These are phyloP conservation scores for Sericinus montela DNA, from an alignment of 2,888 invertebrate genomes.

Conservation along the genomic window DNA sequence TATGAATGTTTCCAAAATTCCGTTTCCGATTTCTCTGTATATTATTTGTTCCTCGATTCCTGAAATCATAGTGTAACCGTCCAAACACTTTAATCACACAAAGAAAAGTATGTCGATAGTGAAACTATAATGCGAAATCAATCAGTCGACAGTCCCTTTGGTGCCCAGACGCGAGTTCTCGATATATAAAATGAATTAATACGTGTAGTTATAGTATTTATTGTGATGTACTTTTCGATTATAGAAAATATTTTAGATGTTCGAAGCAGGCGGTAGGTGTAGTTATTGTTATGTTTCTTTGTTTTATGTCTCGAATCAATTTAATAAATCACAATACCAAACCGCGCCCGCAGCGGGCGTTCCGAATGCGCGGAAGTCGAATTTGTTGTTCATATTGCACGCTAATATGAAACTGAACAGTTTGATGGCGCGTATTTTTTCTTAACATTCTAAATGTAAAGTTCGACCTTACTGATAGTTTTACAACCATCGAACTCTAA, in stretches of 20 bases:
- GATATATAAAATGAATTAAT: constrained; percentile 14
- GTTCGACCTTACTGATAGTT: constrained; percentile 57
- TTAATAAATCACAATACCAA: constrained; percentile 9
- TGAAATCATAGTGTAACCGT: constrained; percentile 8
- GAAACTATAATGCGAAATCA: not conserved
- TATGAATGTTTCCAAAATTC: too few species aligned
- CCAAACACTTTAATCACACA: not conserved
- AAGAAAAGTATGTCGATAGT: not conserved
- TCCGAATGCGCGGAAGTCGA: constrained; percentile 11
- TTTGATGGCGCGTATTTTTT: constrained; percentile 29
- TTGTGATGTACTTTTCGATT: constrained; percentile 67
- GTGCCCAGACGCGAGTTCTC: not conserved
- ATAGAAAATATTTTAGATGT: constrained; percentile 43
- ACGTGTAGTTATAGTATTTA: constrained; percentile 66
- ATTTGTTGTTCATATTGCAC: constrained; percentile 49
- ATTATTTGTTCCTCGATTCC: not conserved
- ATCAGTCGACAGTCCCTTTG: not conserved
- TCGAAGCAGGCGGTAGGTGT: constrained; percentile 41
- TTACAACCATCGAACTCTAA: constrained; percentile 44
- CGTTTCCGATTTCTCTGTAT: too few species aligned
- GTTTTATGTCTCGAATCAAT: constrained; percentile 31
- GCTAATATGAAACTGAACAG: constrained; percentile 45
- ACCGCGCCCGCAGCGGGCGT: not conserved
- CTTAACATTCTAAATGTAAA: constrained; percentile 58
- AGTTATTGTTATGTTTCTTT: constrained; percentile 37